Evolutionary conservation across 2,797 vertebrate species (phyloP), one percentile per base, ranked within the genome.

Genomic region (Harpagifer antarcticus): DNA sequence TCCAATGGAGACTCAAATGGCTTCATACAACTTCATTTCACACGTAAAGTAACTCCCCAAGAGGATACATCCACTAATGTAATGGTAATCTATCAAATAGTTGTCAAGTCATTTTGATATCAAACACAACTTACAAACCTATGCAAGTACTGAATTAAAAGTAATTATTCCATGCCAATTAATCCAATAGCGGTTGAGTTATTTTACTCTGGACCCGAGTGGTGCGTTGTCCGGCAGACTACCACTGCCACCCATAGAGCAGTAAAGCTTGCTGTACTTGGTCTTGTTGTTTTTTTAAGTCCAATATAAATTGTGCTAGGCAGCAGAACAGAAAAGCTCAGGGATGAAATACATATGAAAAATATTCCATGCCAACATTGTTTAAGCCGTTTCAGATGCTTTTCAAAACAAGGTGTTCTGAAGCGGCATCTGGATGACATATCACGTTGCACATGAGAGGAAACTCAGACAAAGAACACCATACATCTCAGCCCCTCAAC

Each of bases 371-470:
- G 59, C 17, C 42, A 11, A 16, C 19, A 1, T 42, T 59, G 1
- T 69, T 70, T 43, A 70, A 79, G 6, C 62, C 2, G 3, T 76
- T 82, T 83, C 84, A 82, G 74, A 83, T 71, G 81, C 57, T 58
- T 75, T 72, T 75, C 23, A 76, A 76, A 80, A 77, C 42, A 61
- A 84, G 62, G 50, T 72, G 12, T n/a, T 69, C 56, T 75, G 65
- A 17, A 58, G 27, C 58, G 17, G 53, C 77, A 80, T 84, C 81
- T 81, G 81, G 83, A 31, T 23, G 40, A 64, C 17, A 37, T 59
- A 73, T 80, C 65, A 59, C 27, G 19, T 66, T 52, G 27, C 55
- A 72, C 45, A 37, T 0, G 6, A 61, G 43, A 63, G 27, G 45
- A 65, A 72, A 74, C 61, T 20, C 31, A 59, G 66, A 65, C 31